Base-by-base conservation (phyloP, 2,888 invertebrate genomes). In the Congeria kusceri region DNA sequence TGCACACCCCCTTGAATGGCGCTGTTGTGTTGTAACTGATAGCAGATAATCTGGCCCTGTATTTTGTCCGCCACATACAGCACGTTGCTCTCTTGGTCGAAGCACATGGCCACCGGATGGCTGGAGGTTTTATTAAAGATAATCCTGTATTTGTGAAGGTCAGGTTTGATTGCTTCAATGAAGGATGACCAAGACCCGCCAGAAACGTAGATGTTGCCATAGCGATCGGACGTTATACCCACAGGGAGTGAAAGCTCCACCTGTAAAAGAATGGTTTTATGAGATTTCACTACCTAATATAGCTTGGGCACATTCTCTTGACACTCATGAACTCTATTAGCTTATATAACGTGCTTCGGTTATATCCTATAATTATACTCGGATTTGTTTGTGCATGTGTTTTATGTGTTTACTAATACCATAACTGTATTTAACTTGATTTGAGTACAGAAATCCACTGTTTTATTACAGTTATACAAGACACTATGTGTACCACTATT, bases 171-270 rank as follows among this genome's bases (percentile, higher is more conserved):
- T 4, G 73, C 44, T 29, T 80, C 80, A 39, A 80, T 76, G 46
- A 76, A 76, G 1, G 80, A 80, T 15, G 76, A 69, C 56, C 72
- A 65, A 0, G 80, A 68, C n/a, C 80, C 80, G 20, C 80, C 80
- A 15, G 76, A 76, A 7, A 73, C 69, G 23, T 67, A 77, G 23
- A 80, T 65, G 63, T 80, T 80, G 11, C 80, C 76, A 28, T 47
- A 56, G n/a, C 46, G 59, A 66, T 76, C 80, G 3, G 61, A 23
- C 3, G 72, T 70, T 23, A 80, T 76, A 27, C 69, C 65, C 25
- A 69, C 61, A 4, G 80, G 80, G 53, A 80, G 32, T 18, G 76
- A 69, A 32, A 72, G 32, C 15, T 80, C 73, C 7, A 65, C 57
- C 76, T 76, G 58, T 39, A 75, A 39, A 13, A 39, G 1, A 39